Conservation (phyloP, 2,888 invertebrate genomes). For the Cantharis nigra region DNA sequence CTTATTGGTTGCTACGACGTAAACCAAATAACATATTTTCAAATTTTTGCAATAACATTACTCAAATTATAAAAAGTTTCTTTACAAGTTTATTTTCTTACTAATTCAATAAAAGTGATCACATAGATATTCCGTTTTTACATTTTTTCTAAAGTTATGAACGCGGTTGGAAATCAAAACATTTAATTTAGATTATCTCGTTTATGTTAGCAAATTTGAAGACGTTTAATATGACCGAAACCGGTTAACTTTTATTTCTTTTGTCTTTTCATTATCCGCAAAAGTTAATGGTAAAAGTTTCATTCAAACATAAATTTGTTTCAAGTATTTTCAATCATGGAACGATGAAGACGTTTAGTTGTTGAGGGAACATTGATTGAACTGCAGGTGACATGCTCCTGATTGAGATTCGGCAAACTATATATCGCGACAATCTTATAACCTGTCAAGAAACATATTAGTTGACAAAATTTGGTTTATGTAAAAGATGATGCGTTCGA, state of each 20-base stretch:
- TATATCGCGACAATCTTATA: slow-evolving; percentile 48
- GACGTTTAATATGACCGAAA: slow-evolving; percentile 24
- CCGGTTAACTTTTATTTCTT: slow-evolving; percentile 5
- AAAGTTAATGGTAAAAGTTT: slow-evolving; percentile 18
- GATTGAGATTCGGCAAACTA: slow-evolving; percentile 47
- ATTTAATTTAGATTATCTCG: background rate
- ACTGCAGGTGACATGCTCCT: slow-evolving; percentile 43
- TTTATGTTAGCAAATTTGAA: background rate
- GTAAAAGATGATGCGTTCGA: slow-evolving; percentile 22
- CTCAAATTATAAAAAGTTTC: background rate
- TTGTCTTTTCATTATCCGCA: background rate
- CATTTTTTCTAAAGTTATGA: background rate
- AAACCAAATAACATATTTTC: slow-evolving; percentile 47
- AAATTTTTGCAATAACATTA: slow-evolving; percentile 31
- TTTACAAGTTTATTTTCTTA: background rate
- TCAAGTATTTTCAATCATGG: slow-evolving; percentile 26
- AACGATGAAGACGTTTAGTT: slow-evolving; percentile 32
- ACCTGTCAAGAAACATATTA: slow-evolving; percentile 47
- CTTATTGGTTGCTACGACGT: slow-evolving; percentile 42
- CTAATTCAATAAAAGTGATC: background rate
- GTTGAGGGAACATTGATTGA: slow-evolving; percentile 34
- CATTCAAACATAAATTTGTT: slow-evolving; percentile 24
- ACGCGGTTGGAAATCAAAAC: background rate
- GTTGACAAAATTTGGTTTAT: slow-evolving; percentile 40
- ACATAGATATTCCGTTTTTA: background rate